Evolutionary conservation across 2,888 invertebrate genomes (phyloP).

Genomic region (Trachelus iudaicus): DNA sequence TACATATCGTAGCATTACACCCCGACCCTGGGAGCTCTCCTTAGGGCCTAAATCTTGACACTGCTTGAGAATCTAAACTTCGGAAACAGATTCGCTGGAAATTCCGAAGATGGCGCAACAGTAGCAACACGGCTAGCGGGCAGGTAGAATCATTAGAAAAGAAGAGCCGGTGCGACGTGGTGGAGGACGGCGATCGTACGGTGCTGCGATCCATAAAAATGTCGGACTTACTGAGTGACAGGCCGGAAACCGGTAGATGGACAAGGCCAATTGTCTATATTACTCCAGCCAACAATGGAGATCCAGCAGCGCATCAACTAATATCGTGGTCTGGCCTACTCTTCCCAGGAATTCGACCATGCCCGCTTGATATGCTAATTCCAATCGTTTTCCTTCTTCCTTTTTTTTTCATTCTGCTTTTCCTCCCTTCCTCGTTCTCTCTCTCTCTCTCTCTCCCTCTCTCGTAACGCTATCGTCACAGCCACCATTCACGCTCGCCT

Average conservation of each 20-base stretch:
- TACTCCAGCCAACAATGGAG: constrained; percentile 60
- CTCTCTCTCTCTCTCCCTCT: neutral
- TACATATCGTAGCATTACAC: too few relatives aligned
- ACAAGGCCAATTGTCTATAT: constrained; percentile 65
- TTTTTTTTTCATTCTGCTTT: constrained; percentile 28
- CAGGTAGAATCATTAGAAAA: too few relatives aligned
- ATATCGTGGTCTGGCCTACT: constrained; percentile 34
- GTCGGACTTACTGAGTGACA: constrained; percentile 61
- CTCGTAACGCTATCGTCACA: too few relatives aligned
- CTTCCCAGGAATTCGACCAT: constrained; percentile 60
- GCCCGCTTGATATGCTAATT: constrained; percentile 49
- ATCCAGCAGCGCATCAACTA: constrained; percentile 33
- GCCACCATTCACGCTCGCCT: constrained; percentile 45
- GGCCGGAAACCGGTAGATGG: constrained; percentile 62
- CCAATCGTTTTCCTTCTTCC: constrained; percentile 27
- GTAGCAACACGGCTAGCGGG: too few relatives aligned
- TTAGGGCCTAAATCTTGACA: too few relatives aligned
- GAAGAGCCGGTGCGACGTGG: too few relatives aligned
- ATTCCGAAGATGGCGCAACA: too few relatives aligned
- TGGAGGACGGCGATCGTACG: constrained; percentile 22
- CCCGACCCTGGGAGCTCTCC: too few relatives aligned
- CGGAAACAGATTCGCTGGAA: too few relatives aligned
- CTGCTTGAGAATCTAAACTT: too few relatives aligned
- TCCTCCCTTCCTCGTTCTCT: too few relatives aligned
- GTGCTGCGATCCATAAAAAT: constrained; percentile 63